These are phyloP conservation scores for Deilephila porcellus DNA, from an alignment of 2,888 invertebrate species.

Conservation along the genomic window DNA sequence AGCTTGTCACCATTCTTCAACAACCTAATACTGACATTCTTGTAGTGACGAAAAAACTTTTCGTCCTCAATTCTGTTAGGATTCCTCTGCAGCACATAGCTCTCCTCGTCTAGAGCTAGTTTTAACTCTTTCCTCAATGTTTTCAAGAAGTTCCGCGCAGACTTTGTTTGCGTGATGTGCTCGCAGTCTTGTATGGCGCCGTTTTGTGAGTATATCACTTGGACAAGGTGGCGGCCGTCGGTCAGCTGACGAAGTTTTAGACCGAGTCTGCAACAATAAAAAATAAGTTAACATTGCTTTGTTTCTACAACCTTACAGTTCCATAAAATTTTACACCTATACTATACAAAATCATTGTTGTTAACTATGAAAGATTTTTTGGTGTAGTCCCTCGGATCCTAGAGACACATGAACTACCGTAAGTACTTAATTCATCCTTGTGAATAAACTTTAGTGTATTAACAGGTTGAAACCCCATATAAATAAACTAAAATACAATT, in stretches of 20 bases:
- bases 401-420: not conserved
- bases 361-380: too few relatives aligned
- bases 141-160: conserved; percentile 85
- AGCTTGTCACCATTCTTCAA: conserved; percentile 76
- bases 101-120: conserved; percentile 71
- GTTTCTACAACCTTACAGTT: too few relatives aligned
- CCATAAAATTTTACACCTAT: too few relatives aligned
- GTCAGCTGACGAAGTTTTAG: conserved; percentile 87
- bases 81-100: conserved; percentile 61
- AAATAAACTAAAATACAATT: not conserved
- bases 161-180: conserved; percentile 83
- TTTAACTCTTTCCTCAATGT: conserved; percentile 85
- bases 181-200: conserved; percentile 88
- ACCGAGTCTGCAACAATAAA: conserved; percentile 78
- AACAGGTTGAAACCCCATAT: not conserved
- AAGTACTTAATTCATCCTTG: not conserved
- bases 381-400: not conserved
- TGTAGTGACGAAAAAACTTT: conserved; percentile 72
- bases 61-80: conserved; percentile 55
- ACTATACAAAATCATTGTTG: too few relatives aligned
- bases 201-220: conserved; percentile 87
- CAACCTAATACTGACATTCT: conserved; percentile 83
- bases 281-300: conserved; percentile 14
- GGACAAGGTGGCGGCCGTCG: conserved; percentile 88
- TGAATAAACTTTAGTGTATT: not conserved